These are phyloP conservation scores for Drosophila lutescens DNA, from an alignment of 2,888 invertebrate genomes.

Conservation along the genomic window DNA sequence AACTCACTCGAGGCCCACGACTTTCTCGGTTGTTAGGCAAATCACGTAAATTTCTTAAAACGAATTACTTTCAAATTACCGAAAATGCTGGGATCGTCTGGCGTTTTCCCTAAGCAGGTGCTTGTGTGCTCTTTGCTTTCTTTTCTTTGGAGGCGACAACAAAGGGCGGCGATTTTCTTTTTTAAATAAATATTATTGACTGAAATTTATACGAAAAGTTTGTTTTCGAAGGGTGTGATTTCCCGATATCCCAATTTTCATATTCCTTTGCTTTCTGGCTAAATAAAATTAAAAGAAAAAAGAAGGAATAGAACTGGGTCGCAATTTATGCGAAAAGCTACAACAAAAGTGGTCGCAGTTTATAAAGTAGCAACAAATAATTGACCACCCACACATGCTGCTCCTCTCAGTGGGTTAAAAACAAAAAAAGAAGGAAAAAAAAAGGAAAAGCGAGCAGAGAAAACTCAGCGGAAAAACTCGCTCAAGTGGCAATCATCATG, in stretches of 20 bases:
- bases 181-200: conserved; percentile 71
- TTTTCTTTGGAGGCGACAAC: conserved; percentile 10
- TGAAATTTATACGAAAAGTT: conserved; percentile 77
- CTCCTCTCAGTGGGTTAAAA: conserved; percentile 14
- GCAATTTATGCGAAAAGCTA: conserved; percentile 28
- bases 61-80: conserved; percentile 76
- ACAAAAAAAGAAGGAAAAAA: not conserved
- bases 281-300: not conserved
- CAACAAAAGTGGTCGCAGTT: conserved; percentile 50
- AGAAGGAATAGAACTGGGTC: conserved; percentile 5
- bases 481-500: conserved; percentile 69
- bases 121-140: conserved; percentile 24
- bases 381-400: conserved; percentile 53
- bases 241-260: conserved; percentile 6
- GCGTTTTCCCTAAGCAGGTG: conserved; percentile 14
- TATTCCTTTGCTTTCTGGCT: conserved; percentile 1
- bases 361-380: conserved; percentile 75
- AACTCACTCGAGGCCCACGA: conserved; percentile 7
- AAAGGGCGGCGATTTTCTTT: conserved; percentile 6
- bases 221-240: conserved; percentile 20
- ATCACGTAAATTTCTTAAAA: conserved; percentile 72
- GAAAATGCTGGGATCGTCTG: conserved; percentile 32
- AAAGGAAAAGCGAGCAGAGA: conserved; percentile 8
- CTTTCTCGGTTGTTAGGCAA: conserved; percentile 65
- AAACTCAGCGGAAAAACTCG: conserved; percentile 44